These are phyloP conservation scores for Clupea harengus DNA, from an alignment of 2,113 vertebrate species.

Conservation along the genomic window DNA sequence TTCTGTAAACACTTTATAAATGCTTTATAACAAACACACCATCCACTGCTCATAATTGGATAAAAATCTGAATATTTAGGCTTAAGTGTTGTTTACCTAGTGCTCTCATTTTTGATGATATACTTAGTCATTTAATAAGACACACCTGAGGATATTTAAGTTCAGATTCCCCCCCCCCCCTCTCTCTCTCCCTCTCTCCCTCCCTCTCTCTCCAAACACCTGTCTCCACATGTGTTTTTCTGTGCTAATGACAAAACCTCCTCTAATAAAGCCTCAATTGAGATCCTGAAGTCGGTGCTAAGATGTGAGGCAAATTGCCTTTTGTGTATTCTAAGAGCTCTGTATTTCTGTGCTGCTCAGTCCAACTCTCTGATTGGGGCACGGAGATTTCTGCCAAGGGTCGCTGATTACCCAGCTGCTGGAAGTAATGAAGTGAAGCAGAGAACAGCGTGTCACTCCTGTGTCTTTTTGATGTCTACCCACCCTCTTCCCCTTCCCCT, in stretches of 20 bases:
- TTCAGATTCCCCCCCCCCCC: background rate
- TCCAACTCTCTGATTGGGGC: background rate
- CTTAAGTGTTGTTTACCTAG: background rate
- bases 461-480: slow-evolving; percentile 57
- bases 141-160: background rate
- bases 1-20: background rate
- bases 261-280: slow-evolving; percentile 10
- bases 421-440: slow-evolving; percentile 50
- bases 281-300: background rate
- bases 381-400: background rate
- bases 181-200: background rate
- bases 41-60: background rate
- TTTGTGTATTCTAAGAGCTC: background rate
- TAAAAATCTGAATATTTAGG: background rate
- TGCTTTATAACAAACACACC: background rate
- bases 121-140: background rate
- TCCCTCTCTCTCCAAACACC: background rate
- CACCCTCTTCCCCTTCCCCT: slow-evolving; percentile 19
- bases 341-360: background rate
- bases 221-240: slow-evolving; percentile 12
- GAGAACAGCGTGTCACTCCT: slow-evolving; percentile 51
- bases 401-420: slow-evolving; percentile 50
- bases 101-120: background rate
- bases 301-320: background rate
- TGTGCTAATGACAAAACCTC: background rate